These are phyloP conservation scores for Percopsis omiscomaycus DNA, from an alignment of 2,797 vertebrate genomes.

Conservation along the genomic window DNA sequence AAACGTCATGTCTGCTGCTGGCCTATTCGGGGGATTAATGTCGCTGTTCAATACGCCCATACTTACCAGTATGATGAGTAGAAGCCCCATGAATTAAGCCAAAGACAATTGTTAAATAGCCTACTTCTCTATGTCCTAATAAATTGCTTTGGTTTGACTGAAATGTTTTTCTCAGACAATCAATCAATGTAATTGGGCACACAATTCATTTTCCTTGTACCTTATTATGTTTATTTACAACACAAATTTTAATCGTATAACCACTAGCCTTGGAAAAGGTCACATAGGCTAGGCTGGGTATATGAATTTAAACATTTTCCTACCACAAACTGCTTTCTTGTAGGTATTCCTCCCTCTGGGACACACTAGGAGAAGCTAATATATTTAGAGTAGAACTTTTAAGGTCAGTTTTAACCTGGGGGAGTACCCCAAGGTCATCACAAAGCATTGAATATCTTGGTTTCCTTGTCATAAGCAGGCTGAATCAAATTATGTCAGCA, in stretches of 20 bases:
- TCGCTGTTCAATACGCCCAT: too few relatives aligned
- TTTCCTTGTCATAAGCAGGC: conserved; percentile 24
- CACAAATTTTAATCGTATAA: conserved; percentile 39
- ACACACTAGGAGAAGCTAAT: conserved; percentile 19
- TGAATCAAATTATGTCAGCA: conserved; percentile 19
- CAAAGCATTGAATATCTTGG: conserved; percentile 33
- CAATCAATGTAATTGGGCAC: too few relatives aligned
- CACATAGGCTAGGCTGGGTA: conserved; percentile 6
- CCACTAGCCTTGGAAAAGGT: conserved; percentile 25
- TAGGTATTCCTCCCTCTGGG: conserved; percentile 16
- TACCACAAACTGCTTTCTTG: conserved; percentile 27
- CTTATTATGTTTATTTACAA: conserved; percentile 1
- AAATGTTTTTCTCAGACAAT: too few relatives aligned
- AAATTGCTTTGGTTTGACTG: too few relatives aligned
- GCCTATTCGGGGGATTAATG: too few relatives aligned
- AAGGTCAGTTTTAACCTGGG: conserved; percentile 27
- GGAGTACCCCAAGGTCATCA: conserved; percentile 31
- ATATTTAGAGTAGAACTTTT: conserved; percentile 29
- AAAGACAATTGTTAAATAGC: too few relatives aligned
- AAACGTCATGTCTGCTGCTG: too few relatives aligned
- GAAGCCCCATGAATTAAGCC: too few relatives aligned
- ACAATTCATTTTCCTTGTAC: too few relatives aligned
- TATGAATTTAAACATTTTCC: conserved; percentile 17
- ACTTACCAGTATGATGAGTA: too few relatives aligned
- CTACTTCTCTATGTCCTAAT: too few relatives aligned